Evolutionary conservation across 2,888 invertebrate species (phyloP), one percentile per base, ranked within the genome.

Genomic region (Empis stercorea): DNA sequence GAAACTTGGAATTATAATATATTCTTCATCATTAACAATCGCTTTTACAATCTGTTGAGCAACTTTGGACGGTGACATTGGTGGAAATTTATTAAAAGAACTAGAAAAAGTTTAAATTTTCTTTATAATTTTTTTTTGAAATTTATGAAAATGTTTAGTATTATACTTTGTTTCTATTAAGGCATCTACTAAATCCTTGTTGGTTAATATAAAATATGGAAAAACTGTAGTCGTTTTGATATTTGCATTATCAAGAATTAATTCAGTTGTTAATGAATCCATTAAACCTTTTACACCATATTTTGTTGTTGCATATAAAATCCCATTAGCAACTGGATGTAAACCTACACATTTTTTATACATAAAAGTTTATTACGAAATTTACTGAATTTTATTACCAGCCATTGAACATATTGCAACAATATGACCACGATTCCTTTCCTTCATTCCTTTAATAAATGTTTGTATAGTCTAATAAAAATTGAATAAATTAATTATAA

Each of bases 251-350:
- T 66, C 65, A 37, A 62, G 59, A 13, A 70, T 61, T 44, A 71
- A 52, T 52, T 71, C 71, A 17, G 63, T 60, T 14, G 66, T 58
- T 27, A 67, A 51, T 5, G 67, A 56, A 17, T 64, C 65, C 69
- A 71, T 71, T 44, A 72, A 66, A 42, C 71, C 72, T 47, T 65
- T 59, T 34, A 72, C 67, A 14, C 66, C 72, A 54, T 65, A 71
- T 54, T 72, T 72, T 11, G 72, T 68, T 32, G 71, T 66, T 2
- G 67, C 64, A 53, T 72, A 72, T 32, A 68, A 60, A 23, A 5
- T 14, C 7, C 20, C 13, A n/a, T 53, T 34, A 10, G 45, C 37
- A 3, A 49, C 52, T 4, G 49, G 46, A 1, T 50, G 32, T 0
- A 40, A 10, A 27, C 40, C 40, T 38, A n/a, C n/a, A n/a, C 7